phyloP scores from a whole-genome alignment of 2,113 vertebrate genomes.

The Proterorhinus semilunaris region DNA sequence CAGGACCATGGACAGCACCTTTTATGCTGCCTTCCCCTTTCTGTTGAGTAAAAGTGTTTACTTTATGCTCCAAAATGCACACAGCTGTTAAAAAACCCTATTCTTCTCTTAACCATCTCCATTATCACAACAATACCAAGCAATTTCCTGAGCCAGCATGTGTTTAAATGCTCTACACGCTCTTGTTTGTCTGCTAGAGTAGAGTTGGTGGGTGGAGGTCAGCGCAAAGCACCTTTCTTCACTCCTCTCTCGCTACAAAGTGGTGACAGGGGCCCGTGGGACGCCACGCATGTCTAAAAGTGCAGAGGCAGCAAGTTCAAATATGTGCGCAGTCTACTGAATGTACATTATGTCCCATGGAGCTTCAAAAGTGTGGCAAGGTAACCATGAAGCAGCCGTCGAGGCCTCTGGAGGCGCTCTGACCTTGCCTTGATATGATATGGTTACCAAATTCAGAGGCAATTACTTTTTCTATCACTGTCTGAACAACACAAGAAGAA shows the following conservation, averaged over 20 bases:
- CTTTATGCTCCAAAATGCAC: too few relatives aligned
- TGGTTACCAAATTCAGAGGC: neutral
- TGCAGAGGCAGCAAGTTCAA: slow-evolving; percentile 13
- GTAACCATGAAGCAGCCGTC: slow-evolving; percentile 4
- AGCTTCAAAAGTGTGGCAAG: slow-evolving; percentile 3
- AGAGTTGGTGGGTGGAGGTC: neutral
- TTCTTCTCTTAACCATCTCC: neutral
- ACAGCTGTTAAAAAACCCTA: neutral
- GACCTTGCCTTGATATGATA: neutral
- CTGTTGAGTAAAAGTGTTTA: too few relatives aligned
- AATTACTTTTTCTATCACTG: too few relatives aligned
- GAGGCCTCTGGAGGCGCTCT: neutral
- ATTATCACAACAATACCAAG: slow-evolving; percentile 3
- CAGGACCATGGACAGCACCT: too few relatives aligned
- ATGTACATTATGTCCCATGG: slow-evolving; percentile 15
- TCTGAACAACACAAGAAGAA: too few relatives aligned
- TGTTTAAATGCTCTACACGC: neutral
- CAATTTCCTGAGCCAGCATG: neutral
- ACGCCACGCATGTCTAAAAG: slow-evolving; percentile 13
- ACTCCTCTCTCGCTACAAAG: neutral
- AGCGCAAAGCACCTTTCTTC: neutral
- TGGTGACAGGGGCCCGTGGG: neutral
- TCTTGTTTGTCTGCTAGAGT: slow-evolving; percentile 6
- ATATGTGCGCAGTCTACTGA: slow-evolving; percentile 10
- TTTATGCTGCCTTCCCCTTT: too few relatives aligned